Evolutionary conservation across 2,797 vertebrate genomes (phyloP).

Genomic region (Steatocranus sp.): DNA sequence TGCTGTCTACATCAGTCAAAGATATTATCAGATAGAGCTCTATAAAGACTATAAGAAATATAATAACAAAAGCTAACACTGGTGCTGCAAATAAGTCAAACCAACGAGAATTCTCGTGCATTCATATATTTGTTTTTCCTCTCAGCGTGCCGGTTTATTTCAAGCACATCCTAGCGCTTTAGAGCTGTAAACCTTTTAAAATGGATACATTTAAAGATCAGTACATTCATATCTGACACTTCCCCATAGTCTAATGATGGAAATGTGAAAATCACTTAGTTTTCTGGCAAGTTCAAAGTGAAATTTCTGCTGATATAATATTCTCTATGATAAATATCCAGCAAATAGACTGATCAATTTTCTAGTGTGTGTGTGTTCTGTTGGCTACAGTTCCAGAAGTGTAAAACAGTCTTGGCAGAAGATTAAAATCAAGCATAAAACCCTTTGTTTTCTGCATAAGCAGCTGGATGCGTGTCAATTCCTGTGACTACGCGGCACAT

Average conservation of each 20-base stretch:
- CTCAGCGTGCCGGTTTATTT: not conserved
- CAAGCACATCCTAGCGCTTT: not conserved
- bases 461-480: not conserved
- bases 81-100: not conserved
- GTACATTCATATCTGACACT: not conserved
- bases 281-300: not conserved
- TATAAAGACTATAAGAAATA: not conserved
- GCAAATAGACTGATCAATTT: not conserved
- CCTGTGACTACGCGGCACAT: accelerated
- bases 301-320: not conserved
- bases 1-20: not conserved
- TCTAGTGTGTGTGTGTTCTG: not conserved
- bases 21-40: not conserved
- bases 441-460: not conserved
- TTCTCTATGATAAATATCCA: not conserved
- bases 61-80: not conserved
- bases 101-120: not conserved
- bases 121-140: not conserved
- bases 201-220: not conserved
- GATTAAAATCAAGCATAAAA: not conserved
- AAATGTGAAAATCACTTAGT: not conserved
- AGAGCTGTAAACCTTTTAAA: not conserved
- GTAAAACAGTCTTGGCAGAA: not conserved
- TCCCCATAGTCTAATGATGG: not conserved
- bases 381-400: not conserved